phyloP scores from a whole-genome alignment of 1,140 invertebrate species.

The Sarcophaga peregrina region DNA sequence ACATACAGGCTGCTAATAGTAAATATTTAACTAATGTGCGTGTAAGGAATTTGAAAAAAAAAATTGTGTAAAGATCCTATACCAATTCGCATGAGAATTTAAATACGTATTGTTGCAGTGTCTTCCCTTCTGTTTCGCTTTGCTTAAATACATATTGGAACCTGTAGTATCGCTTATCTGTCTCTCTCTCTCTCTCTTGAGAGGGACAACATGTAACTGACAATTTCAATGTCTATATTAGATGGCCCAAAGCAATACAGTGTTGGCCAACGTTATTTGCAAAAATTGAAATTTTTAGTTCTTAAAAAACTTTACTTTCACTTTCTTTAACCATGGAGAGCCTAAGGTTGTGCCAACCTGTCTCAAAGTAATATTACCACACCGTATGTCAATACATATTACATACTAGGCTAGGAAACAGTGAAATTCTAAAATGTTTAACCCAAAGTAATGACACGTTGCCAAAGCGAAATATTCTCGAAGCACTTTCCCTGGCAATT shows the following conservation, averaged over 20 bases:
- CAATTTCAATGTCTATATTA: not conserved
- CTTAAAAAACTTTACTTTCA: not conserved
- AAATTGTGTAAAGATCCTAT: not conserved
- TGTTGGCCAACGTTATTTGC: not conserved
- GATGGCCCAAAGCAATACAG: not conserved
- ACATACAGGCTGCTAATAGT: conserved; percentile 30
- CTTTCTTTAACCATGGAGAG: not conserved
- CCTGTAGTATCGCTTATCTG: not conserved
- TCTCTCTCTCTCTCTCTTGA: not conserved
- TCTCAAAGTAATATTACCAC: not conserved
- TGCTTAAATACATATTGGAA: not conserved
- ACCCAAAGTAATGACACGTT: conserved; percentile 35
- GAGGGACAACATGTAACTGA: not conserved
- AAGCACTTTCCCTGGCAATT: conserved; percentile 35
- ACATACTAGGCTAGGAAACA: not conserved
- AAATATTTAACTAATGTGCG: conserved; percentile 42
- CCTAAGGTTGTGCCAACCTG: not conserved
- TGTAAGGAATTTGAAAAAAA: conserved; percentile 22
- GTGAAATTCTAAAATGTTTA: conserved; percentile 3
- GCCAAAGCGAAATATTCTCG: not conserved
- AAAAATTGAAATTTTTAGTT: no score
- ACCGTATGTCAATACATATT: conserved; percentile 30
- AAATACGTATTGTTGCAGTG: not conserved
- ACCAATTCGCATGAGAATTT: not conserved
- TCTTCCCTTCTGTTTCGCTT: no score